Evolutionary conservation across 2,888 invertebrate genomes (phyloP).

Genomic region (Cinara cedri): DNA sequence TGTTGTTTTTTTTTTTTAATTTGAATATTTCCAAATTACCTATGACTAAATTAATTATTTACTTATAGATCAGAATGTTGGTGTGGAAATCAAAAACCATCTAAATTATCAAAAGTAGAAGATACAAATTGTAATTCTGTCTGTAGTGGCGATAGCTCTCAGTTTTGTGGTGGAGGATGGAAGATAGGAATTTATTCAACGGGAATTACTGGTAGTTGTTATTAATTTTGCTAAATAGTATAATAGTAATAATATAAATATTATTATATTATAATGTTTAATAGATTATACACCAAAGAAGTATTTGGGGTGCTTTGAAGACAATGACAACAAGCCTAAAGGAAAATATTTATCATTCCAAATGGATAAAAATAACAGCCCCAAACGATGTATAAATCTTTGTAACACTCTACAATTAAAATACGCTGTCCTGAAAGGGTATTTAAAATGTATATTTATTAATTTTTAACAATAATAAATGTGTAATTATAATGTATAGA

Average conservation of each 20-base stretch:
- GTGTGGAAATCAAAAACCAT: constrained; percentile 54
- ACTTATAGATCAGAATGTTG: constrained; percentile 49
- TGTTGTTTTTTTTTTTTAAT: too few relatives aligned
- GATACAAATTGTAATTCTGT: constrained; percentile 58
- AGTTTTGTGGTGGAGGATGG: constrained; percentile 60
- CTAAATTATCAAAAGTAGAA: constrained; percentile 41
- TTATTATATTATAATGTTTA: neutral
- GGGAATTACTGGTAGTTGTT: constrained; percentile 57
- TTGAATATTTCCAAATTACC: too few relatives aligned
- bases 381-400: constrained; percentile 52
- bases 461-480: neutral
- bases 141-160: constrained; percentile 59
- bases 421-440: constrained; percentile 47
- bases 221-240: neutral
- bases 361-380: constrained; percentile 44
- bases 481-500: neutral
- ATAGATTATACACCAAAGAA: constrained; percentile 36
- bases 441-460: neutral
- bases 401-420: constrained; percentile 38
- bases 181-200: constrained; percentile 59
- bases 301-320: constrained; percentile 47
- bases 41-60: neutral
- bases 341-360: constrained; percentile 22
- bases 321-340: constrained; percentile 28
- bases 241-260: neutral